Percentiles rank a stretch among this genome's conserved stretches.
Conservation (phyloP, 2,888 invertebrate species). For the Cheilosia vulpina region DNA sequence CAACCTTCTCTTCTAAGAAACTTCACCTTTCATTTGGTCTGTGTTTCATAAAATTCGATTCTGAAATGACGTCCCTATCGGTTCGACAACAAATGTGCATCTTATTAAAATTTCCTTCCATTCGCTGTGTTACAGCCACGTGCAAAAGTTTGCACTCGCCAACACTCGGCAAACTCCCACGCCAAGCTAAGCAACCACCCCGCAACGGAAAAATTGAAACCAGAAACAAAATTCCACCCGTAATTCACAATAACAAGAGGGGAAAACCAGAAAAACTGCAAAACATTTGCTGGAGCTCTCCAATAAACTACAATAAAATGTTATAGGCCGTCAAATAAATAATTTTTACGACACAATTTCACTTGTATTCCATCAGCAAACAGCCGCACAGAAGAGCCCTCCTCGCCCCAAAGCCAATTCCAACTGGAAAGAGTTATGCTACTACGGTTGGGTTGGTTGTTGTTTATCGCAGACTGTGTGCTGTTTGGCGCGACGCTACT, state of each 20-base stretch:
- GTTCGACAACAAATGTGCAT: too few relatives aligned
- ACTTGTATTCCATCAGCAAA: constrained; percentile 30
- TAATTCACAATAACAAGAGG: constrained; percentile 27
- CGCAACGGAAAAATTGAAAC: background rate
- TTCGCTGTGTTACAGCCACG: too few relatives aligned
- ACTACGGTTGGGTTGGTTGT: constrained; percentile 12
- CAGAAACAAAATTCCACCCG: background rate
- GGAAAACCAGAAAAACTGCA: constrained; percentile 9
- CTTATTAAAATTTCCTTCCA: too few relatives aligned
- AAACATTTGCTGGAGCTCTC: constrained; percentile 21
- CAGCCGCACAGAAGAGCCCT: background rate
- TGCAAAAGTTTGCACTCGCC: too few relatives aligned
- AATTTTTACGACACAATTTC: constrained; percentile 52
- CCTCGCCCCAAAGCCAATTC: background rate
- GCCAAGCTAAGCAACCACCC: background rate
- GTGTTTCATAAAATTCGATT: too few relatives aligned
- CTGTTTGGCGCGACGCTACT: constrained; percentile 1
- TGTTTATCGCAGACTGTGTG: background rate
- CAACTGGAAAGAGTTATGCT: constrained; percentile 33
- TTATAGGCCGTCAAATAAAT: constrained; percentile 42
- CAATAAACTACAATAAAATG: constrained; percentile 43
- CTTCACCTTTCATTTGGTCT: too few relatives aligned
- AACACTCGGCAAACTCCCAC: background rate
- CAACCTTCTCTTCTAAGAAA: too few relatives aligned
- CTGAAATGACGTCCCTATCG: too few relatives aligned